Evolutionary conservation across 2,797 vertebrate species (phyloP), one percentile per base, ranked within the genome.

Genomic region (Dallia pectoralis): DNA sequence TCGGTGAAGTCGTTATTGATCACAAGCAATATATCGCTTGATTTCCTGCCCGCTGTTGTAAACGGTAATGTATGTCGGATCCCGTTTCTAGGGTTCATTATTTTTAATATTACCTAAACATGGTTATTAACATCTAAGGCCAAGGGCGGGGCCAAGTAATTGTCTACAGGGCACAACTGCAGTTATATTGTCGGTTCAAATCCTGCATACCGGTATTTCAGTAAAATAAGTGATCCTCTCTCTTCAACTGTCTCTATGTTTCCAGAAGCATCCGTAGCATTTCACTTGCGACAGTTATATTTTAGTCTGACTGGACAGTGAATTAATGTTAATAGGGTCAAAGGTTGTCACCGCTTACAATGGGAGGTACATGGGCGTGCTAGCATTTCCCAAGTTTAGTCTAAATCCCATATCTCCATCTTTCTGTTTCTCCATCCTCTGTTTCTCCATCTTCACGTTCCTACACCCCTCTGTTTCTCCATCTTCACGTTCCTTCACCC

Each of bases 41-140:
- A 77, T 76, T 87, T 84, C 84, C 82, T 87, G 82, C 81, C 79
- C 85, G 79, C 79, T 72, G 77, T 85, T 87, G 80, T 85, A 79
- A 53, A 15, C 9, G 18, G 49, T 16, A 18, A 19, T 53, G 36
- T 40, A 40, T 40, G 36, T 40, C 36, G 36, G 36, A 6, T 9
- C 36, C 36, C 36, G 40, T 44, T 44, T 44, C 12, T 3, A 44
- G 40, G 3, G 40, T 1, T 11, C 40, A 3, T 44, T 44, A 44
- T 44, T 44, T 44, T 44, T 14, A 12, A 44, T 44, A n/a, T n/a
- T n/a, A n/a, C n/a, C n/a, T n/a, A 36, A 36, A 36, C 33, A 36
- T 36, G 33, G 14, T 44, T 44, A 44, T 2, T 6, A 44, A 44
- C 11, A 44, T 44, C 40, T 12, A 44, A 11, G 40, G 40, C 40